A percentile compares a stretch with the other conserved stretches of the same genome.
phyloP scores from a whole-genome alignment of 2,888 invertebrate genomes.

The Dryomyza anilis region DNA sequence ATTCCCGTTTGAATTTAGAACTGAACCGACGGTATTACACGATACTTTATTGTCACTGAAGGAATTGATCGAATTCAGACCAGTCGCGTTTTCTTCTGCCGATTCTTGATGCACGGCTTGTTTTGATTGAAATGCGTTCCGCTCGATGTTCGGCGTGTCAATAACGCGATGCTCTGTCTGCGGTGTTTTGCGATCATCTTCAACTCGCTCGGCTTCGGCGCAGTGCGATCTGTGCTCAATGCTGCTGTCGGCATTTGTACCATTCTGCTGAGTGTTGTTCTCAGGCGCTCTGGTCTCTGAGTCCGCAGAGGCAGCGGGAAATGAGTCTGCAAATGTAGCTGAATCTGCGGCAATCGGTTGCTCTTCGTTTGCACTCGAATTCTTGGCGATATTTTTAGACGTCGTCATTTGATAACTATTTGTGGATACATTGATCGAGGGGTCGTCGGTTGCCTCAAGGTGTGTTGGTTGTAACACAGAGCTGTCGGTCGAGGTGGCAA shows the following conservation, averaged over 20 bases:
- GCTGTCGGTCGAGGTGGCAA: background rate
- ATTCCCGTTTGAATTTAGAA: too few relatives aligned
- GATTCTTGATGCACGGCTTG: constrained; percentile 28
- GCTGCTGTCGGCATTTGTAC: background rate
- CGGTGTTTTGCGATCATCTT: too few relatives aligned
- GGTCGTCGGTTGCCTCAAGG: constrained; percentile 57
- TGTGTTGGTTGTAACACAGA: constrained; percentile 39
- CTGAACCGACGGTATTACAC: too few relatives aligned
- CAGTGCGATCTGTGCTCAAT: constrained; percentile 26
- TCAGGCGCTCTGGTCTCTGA: background rate
- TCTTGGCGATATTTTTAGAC: constrained; percentile 56
- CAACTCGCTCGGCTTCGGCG: constrained; percentile 26
- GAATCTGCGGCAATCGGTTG: background rate
- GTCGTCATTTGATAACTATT: constrained; percentile 59
- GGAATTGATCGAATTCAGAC: too few relatives aligned
- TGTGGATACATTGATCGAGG: constrained; percentile 44
- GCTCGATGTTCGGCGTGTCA: constrained; percentile 48
- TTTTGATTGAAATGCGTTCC: constrained; percentile 33
- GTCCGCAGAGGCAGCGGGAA: background rate
- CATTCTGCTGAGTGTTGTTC: background rate
- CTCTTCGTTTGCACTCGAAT: constrained; percentile 28
- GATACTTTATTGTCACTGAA: too few relatives aligned
- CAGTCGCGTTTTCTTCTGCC: constrained; percentile 30
- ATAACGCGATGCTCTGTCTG: constrained; percentile 37
- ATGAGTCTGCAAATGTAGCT: background rate